These are phyloP conservation scores for Apostichopus japonicus DNA, from an alignment of 35 echinoderm and acorn worm species.

Conservation along the genomic window DNA sequence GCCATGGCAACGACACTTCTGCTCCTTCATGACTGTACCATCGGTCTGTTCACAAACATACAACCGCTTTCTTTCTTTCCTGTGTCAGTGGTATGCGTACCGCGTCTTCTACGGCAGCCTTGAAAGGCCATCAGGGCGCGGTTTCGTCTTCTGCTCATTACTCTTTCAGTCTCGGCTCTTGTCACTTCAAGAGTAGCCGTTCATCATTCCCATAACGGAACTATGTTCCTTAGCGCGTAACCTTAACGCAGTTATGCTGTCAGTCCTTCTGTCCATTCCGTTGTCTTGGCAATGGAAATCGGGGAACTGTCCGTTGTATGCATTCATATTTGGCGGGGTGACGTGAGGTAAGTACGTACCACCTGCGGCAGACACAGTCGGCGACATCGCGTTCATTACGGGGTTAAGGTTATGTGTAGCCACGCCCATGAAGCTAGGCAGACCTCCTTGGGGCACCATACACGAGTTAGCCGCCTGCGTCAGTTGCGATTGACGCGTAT, in stretches of 20 bases:
- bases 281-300: constrained; percentile 62
- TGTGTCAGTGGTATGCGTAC: neutral
- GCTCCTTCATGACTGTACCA: neutral
- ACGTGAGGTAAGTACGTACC: constrained; percentile 50
- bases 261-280: constrained; percentile 78
- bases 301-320: constrained; percentile 90
- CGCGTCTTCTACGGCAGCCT: neutral
- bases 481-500: constrained; percentile 53
- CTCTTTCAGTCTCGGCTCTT: neutral
- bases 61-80: neutral
- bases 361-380: constrained; percentile 12
- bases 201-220: constrained; percentile 92
- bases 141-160: neutral
- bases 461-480: constrained; percentile 78
- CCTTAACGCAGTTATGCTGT: constrained; percentile 88
- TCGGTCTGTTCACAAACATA: neutral
- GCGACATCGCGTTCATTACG: constrained; percentile 74
- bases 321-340: constrained; percentile 55
- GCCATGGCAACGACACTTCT: no score
- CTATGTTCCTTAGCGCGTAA: constrained; percentile 92
- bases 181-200: constrained; percentile 77
- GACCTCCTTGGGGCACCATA: constrained; percentile 82
- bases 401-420: constrained; percentile 50
- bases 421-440: constrained; percentile 94
- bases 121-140: neutral